Conservation (phyloP, 2,888 invertebrate species). For the Ptychoptera albimana region DNA sequence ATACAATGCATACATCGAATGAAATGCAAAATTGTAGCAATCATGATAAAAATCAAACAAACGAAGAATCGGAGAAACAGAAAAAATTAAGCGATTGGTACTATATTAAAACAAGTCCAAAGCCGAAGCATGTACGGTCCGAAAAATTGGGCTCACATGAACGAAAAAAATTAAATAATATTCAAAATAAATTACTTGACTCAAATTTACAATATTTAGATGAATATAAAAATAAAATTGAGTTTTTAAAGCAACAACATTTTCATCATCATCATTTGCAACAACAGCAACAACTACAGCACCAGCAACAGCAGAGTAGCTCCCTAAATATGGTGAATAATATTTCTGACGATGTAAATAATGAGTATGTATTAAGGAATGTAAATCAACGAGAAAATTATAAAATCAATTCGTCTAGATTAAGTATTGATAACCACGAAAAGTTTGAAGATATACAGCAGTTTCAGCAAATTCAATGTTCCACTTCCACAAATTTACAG, state of each 20-base stretch:
- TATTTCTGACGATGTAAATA: too few relatives aligned
- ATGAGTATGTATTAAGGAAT: too few relatives aligned
- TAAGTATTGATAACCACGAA: too few relatives aligned
- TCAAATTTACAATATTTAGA: background rate
- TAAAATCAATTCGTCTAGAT: too few relatives aligned
- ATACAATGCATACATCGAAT: too few relatives aligned
- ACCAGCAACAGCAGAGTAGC: background rate
- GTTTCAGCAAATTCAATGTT: too few relatives aligned
- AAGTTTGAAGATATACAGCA: too few relatives aligned
- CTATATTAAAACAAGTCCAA: conserved; percentile 16
- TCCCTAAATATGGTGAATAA: background rate
- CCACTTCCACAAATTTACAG: too few relatives aligned
- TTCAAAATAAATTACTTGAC: background rate
- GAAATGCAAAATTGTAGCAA: background rate
- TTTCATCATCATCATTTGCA: background rate
- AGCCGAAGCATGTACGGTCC: conserved; percentile 6
- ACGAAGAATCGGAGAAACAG: conserved; percentile 12
- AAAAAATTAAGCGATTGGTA: conserved; percentile 18
- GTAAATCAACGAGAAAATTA: too few relatives aligned
- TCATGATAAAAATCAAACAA: background rate
- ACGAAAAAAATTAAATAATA: background rate
- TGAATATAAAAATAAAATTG: background rate
- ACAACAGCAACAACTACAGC: background rate
- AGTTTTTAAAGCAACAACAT: background rate
- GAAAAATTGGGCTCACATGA: conserved; percentile 2